Percentiles rank a stretch among this genome's conserved stretches.
Evolutionary conservation across 2,113 vertebrate genomes (phyloP).

Genomic region (Rousettus leschenaultii): DNA sequence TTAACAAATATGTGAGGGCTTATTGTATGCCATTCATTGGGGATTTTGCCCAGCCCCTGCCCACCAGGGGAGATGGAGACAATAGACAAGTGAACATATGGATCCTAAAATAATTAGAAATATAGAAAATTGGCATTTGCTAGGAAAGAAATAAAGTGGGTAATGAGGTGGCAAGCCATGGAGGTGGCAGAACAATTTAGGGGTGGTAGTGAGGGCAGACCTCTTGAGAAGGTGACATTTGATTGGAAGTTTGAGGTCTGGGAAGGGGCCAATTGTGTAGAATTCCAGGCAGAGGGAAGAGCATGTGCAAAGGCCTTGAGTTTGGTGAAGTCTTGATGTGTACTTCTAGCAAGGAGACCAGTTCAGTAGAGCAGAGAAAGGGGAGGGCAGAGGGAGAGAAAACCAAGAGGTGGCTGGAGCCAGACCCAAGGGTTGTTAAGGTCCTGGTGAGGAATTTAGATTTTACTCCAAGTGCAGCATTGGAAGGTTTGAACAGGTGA

Average conservation of each 20-base stretch:
- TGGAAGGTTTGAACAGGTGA: neutral
- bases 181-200: neutral
- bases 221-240: neutral
- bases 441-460: neutral
- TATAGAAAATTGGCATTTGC: neutral
- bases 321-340: neutral
- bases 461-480: neutral
- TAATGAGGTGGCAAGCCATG: fast-evolving
- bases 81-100: neutral
- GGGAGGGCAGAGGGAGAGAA: neutral
- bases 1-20: neutral
- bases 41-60: neutral
- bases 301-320: neutral
- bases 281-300: neutral
- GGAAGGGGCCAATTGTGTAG: neutral
- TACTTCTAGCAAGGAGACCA: neutral
- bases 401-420: neutral
- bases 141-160: neutral
- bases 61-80: neutral
- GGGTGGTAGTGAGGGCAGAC: neutral
- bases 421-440: neutral
- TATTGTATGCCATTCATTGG: no score
- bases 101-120: neutral
- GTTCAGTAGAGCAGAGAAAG: neutral
- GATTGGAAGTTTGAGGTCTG: neutral